These are phyloP conservation scores for Scopus umbretta DNA, from an alignment of 2,113 vertebrate species.

Conservation along the genomic window DNA sequence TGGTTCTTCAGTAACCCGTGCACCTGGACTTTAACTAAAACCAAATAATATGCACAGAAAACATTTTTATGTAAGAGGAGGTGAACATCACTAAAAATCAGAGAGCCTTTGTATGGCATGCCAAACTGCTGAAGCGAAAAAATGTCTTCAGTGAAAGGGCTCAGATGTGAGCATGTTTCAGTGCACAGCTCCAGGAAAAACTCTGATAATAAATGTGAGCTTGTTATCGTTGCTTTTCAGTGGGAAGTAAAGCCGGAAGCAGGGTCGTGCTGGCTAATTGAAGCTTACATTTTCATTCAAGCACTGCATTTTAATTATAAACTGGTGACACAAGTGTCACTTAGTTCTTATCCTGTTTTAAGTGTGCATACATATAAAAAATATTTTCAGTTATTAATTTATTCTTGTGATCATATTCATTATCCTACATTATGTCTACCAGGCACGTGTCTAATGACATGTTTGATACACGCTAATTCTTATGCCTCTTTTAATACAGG, in stretches of 20 bases:
- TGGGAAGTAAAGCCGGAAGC: conserved; percentile 71
- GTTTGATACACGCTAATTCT: conserved; percentile 52
- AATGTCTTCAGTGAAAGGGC: conserved; percentile 70
- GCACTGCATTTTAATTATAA: conserved; percentile 65
- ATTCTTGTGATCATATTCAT: conserved; percentile 48
- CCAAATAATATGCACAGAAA: conserved; percentile 72
- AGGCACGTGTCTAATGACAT: conserved; percentile 64
- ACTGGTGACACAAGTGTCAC: conserved; percentile 68
- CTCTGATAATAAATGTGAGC: conserved; percentile 70
- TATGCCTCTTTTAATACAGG: conserved; percentile 8
- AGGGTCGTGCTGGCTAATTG: conserved; percentile 70
- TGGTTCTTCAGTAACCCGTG: conserved; percentile 50
- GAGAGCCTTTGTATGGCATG: conserved; percentile 79
- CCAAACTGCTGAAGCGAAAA: conserved; percentile 75
- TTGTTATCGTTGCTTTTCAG: conserved; percentile 77
- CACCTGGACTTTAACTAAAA: conserved; percentile 68
- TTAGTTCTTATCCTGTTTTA: conserved; percentile 55
- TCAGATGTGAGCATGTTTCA: conserved; percentile 72
- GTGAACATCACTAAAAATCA: conserved; percentile 76
- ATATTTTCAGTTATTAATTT: conserved; percentile 58
- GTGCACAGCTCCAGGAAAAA: conserved; percentile 66
- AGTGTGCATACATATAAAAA: conserved; percentile 47
- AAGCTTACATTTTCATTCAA: conserved; percentile 67
- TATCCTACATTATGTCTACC: conserved; percentile 48
- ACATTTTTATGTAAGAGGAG: conserved; percentile 77